phyloP scores from a whole-genome alignment of 2,888 invertebrate genomes.

The Dicycla oo region DNA sequence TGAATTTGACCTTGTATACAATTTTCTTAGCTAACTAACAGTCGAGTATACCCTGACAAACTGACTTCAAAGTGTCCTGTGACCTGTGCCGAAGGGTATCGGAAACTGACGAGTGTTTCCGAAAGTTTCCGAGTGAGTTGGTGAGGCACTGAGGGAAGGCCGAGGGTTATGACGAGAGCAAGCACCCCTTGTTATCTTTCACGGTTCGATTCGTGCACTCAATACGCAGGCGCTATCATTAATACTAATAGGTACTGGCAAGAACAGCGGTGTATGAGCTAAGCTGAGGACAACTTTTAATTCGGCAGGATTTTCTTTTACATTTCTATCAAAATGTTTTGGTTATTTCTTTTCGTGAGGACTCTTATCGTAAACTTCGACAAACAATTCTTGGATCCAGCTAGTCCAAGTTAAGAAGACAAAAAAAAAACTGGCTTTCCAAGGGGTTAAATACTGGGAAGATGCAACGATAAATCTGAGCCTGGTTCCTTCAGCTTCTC shows the following conservation, averaged over 20 bases:
- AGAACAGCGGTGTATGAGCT: neutral
- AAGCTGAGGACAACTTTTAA: neutral
- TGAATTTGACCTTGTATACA: too few relatives aligned
- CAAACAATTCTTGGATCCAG: too few relatives aligned
- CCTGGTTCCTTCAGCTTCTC: too few relatives aligned
- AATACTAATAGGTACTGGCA: slow-evolving; percentile 67
- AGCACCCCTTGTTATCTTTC: slow-evolving; percentile 75
- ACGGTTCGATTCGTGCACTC: slow-evolving; percentile 72
- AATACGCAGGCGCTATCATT: slow-evolving; percentile 70
- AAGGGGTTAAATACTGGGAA: too few relatives aligned
- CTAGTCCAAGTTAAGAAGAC: too few relatives aligned
- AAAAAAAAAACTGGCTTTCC: too few relatives aligned
- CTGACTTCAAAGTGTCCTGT: slow-evolving; percentile 48
- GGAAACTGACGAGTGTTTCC: slow-evolving; percentile 24
- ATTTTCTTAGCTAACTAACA: neutral
- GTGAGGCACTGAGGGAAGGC: slow-evolving; percentile 27
- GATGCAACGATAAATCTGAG: too few relatives aligned
- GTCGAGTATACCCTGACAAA: neutral
- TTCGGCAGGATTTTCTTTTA: neutral
- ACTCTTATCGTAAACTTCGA: too few relatives aligned
- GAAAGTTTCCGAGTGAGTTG: slow-evolving; percentile 25
- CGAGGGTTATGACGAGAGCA: slow-evolving; percentile 56
- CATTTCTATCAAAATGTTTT: too few relatives aligned
- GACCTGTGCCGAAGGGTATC: slow-evolving; percentile 28
- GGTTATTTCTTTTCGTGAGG: too few relatives aligned